These are phyloP conservation scores for Aspidoscelis tigris DNA, from an alignment of 2,113 vertebrate species.

Conservation along the genomic window DNA sequence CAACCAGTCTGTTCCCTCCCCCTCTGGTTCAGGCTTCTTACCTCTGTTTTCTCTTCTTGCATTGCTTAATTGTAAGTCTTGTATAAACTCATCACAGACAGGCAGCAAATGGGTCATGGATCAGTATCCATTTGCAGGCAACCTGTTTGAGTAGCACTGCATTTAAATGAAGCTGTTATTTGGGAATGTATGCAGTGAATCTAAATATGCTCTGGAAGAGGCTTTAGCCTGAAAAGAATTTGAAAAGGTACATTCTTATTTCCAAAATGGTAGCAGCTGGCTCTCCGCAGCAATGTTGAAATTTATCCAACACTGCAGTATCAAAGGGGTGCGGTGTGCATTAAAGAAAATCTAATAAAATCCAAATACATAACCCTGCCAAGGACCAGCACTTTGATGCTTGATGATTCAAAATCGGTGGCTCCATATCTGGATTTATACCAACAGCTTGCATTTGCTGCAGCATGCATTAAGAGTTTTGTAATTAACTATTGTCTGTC, in stretches of 20 bases:
- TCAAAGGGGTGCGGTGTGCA: background rate
- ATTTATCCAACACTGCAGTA: background rate
- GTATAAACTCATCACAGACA: too few species aligned
- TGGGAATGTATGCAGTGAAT: background rate
- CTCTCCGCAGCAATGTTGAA: background rate
- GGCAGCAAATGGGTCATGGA: too few species aligned
- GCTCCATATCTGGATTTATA: background rate
- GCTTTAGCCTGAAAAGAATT: background rate
- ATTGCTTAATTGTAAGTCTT: too few species aligned
- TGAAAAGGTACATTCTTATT: background rate
- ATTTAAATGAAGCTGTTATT: background rate
- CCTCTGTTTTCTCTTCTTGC: too few species aligned
- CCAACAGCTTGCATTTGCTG: background rate
- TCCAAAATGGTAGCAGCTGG: background rate
- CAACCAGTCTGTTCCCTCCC: too few species aligned
- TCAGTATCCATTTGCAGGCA: too few species aligned
- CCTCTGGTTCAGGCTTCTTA: too few species aligned
- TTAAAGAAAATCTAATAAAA: constrained; percentile 5
- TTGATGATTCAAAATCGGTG: background rate
- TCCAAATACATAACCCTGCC: background rate
- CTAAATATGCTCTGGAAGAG: background rate
- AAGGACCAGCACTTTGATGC: background rate
- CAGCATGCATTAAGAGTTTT: background rate
- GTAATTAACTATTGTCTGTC: background rate
- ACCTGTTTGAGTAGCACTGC: too few species aligned